Percentiles rank a stretch among this genome's conserved stretches.
These are phyloP conservation scores for Nibea coibor DNA, from an alignment of 2,113 vertebrate species.

Conservation along the genomic window DNA sequence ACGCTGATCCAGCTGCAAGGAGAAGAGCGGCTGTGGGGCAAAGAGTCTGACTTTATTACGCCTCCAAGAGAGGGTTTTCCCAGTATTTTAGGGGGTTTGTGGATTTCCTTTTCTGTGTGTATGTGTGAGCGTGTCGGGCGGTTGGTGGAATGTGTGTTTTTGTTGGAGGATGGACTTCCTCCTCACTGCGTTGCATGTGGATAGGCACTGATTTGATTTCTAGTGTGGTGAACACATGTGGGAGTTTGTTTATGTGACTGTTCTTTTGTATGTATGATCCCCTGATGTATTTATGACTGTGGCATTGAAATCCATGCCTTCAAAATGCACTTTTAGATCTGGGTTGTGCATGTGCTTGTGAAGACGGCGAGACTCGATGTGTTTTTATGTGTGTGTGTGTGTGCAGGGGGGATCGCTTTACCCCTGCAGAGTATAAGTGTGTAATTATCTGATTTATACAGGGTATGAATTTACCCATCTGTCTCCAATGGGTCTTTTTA, in stretches of 20 bases:
- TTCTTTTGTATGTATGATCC: conserved; percentile 30
- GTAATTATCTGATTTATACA: conserved; percentile 65
- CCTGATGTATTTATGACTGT: conserved; percentile 65
- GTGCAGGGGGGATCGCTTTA: conserved; percentile 12
- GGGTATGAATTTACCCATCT: conserved; percentile 48
- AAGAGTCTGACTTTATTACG: conserved; percentile 61
- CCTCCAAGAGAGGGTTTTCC: conserved; percentile 56
- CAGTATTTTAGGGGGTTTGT: conserved; percentile 45
- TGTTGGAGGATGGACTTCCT: conserved; percentile 49
- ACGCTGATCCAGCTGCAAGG: conserved; percentile 61
- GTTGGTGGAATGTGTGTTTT: conserved; percentile 61
- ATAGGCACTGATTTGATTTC: conserved; percentile 57
- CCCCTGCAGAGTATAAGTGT: conserved; percentile 36
- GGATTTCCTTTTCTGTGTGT: conserved; percentile 60
- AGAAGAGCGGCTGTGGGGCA: conserved; percentile 42
- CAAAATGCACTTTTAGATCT: conserved; percentile 34
- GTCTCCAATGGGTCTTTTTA: conserved; percentile 53
- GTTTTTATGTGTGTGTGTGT: conserved; percentile 3
- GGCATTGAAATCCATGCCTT: conserved; percentile 27
- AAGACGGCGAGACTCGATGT: not conserved
- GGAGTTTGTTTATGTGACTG: conserved; percentile 57
- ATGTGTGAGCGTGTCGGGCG: conserved; percentile 16
- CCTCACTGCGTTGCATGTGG: conserved; percentile 27
- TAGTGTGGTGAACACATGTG: conserved; percentile 52
- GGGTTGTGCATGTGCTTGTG: conserved; percentile 22